A percentile compares a stretch with the other conserved stretches of the same genome.
Conservation (phyloP, 2,113 vertebrate species). For the Numida meleagris region DNA sequence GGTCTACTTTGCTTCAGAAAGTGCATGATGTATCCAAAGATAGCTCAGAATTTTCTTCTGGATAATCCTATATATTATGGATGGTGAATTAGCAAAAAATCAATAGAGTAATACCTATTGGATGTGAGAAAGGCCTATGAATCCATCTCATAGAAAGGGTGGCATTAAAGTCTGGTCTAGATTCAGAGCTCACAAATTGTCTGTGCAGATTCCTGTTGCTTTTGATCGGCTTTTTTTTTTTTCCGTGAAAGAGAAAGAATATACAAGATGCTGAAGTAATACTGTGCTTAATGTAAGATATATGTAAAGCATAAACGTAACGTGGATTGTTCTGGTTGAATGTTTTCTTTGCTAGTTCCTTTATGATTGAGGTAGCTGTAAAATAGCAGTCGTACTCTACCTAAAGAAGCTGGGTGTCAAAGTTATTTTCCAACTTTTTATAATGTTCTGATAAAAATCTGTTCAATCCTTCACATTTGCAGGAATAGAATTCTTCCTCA, state of each 20-base stretch:
- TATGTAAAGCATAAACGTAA: neutral
- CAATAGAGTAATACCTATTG: neutral
- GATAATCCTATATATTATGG: neutral
- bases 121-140: neutral
- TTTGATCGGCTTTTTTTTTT: conserved; percentile 11
- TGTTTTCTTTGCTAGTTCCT: neutral
- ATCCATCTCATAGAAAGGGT: neutral
- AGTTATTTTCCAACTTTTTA: conserved; percentile 35
- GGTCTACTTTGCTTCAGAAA: neutral
- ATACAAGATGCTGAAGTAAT: neutral
- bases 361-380: neutral
- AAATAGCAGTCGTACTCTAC: neutral
- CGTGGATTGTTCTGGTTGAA: neutral
- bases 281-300: neutral
- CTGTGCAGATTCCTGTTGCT: neutral
- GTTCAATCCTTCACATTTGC: conserved; percentile 4
- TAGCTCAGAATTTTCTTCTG: neutral
- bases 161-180: neutral
- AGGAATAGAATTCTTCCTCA: conserved; percentile 30
- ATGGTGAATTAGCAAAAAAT: neutral
- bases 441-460: conserved; percentile 11
- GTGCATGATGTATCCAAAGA: rapidly evolving
- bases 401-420: neutral
- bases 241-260: neutral
- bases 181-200: neutral